A percentile compares a stretch with the other conserved stretches of the same genome.
phyloP scores from a whole-genome alignment of 1,140 invertebrate species.

The Pentalonia nigronervosa region DNA sequence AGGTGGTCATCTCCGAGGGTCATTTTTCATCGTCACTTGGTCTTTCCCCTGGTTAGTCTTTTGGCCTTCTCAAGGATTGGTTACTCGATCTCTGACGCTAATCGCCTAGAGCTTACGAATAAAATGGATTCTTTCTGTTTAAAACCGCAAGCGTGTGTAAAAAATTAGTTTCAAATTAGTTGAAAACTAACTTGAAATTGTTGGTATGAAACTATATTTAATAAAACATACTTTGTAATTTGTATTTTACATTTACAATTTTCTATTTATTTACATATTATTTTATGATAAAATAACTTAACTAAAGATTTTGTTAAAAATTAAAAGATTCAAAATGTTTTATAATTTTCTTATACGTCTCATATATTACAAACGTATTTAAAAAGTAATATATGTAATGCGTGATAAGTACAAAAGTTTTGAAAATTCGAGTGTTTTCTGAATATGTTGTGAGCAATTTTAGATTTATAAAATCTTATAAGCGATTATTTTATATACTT shows the following conservation, averaged over 20 bases:
- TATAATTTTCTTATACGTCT: background rate
- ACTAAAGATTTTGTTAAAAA: background rate
- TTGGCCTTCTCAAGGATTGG: constrained; percentile 34
- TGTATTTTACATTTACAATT: background rate
- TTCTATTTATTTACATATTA: background rate
- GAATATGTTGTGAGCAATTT: constrained; percentile 5
- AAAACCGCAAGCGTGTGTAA: background rate
- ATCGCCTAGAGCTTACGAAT: constrained; percentile 19
- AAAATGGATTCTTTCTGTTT: background rate
- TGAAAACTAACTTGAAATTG: background rate
- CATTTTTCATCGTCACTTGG: constrained; percentile 50
- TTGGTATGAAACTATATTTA: background rate
- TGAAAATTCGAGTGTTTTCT: background rate
- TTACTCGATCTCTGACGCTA: background rate
- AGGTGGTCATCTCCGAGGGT: constrained; percentile 28
- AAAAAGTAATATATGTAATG: background rate
- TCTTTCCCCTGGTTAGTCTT: constrained; percentile 34
- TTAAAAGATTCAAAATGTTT: background rate
- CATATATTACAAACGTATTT: background rate
- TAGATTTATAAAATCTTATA: constrained; percentile 32
- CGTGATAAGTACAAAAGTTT: constrained; percentile 17
- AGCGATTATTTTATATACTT: constrained; percentile 15
- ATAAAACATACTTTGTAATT: background rate
- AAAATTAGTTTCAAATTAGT: background rate
- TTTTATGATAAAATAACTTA: background rate